These are phyloP conservation scores for Rhagonycha lutea DNA, from an alignment of 2,888 invertebrate species.

Conservation along the genomic window DNA sequence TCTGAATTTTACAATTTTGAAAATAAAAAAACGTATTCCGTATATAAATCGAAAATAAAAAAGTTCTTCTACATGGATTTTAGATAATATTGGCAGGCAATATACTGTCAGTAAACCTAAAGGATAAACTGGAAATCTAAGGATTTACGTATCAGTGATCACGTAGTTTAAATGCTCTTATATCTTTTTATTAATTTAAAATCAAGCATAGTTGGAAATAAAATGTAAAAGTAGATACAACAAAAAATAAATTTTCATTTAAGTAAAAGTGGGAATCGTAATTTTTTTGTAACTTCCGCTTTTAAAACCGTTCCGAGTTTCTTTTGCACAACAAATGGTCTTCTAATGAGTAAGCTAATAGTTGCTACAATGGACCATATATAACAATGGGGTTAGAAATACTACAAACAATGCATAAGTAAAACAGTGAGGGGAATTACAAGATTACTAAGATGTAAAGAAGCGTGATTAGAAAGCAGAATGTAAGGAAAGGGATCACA, in stretches of 20 bases:
- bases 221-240: background rate
- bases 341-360: background rate
- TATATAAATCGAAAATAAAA: slow-evolving; percentile 29
- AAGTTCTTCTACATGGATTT: slow-evolving; percentile 24
- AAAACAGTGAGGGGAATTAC: background rate
- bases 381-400: background rate
- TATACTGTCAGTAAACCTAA: slow-evolving; percentile 23
- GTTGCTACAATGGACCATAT: background rate
- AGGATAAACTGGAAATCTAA: slow-evolving; percentile 28
- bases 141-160: slow-evolving; percentile 19
- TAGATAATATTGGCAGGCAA: slow-evolving; percentile 30
- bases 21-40: slow-evolving; percentile 24
- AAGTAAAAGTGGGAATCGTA: background rate
- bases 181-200: slow-evolving; percentile 4
- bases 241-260: background rate
- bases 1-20: slow-evolving; percentile 15
- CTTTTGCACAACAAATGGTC: background rate
- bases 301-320: background rate
- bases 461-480: background rate
- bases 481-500: background rate
- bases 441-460: background rate
- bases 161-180: slow-evolving; percentile 16
- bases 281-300: background rate
- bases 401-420: background rate
- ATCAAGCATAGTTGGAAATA: background rate